Base-by-base conservation (phyloP, 2,888 invertebrate genomes). In the Drosophila pseudotakahashii region DNA sequence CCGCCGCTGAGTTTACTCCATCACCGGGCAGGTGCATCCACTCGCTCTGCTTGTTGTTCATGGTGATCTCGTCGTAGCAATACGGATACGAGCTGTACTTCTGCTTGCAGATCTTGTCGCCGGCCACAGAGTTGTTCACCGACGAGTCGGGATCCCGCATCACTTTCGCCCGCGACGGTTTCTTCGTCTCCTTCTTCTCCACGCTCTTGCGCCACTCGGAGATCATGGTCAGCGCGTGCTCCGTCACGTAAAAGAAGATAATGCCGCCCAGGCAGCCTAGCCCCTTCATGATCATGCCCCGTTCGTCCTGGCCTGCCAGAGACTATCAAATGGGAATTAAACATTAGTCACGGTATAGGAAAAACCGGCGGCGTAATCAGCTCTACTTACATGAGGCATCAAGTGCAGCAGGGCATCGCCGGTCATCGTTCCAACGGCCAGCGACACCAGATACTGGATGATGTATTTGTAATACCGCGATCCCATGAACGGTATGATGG, bases 321-420 rank as follows among this genome's bases (percentile, higher is more conserved):
- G 91, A 88, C 91, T 91, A 52, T 34, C 2, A 19, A 23, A 2
- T 0, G 14, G 36, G 36, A 41, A 42, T 45, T 52, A 1, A 34
- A 51, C 13, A 41, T 34, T 19, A 39, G 19, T 42, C n/a, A 41
- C 2, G 11, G 26, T 11, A 30, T 7, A 23, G 10, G 9, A 1
- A 1, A 4, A 10, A 7, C 3, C 26, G 6, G 4, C 26, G 26
- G 26, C 5, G 26, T 45, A 19, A 45, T 59, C 13, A 55, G 32
- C 39, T 60, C 16, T 59, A 82, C 91, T 95, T 66, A 97, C 97
- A 90, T 98, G 97, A 19, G 98, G 98, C 91, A 98, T 93, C 32
- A 98, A 94, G 93, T 98, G 98, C 67, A 98, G 93, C 47, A 98
- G 92, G 0, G 98, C 98, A 92, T 98, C 98, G 0, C 98, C 98